Base-by-base conservation (phyloP, 2,797 vertebrate species). In the Dicrostonyx torquatus region DNA sequence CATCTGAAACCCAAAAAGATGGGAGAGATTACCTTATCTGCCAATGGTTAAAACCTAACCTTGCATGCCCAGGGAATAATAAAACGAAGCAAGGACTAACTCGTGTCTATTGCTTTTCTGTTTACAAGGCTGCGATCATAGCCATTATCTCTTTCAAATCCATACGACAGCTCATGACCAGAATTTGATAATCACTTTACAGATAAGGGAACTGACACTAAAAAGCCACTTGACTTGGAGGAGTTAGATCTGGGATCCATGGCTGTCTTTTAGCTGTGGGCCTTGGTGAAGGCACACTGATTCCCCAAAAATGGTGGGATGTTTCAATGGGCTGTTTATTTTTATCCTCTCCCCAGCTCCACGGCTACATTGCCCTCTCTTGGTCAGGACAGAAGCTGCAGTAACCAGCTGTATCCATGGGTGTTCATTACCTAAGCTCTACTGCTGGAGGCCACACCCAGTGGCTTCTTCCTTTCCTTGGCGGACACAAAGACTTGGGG, bases 71-170 rank as follows among this genome's bases (percentile, higher is more conserved):
- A 85, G 60, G 50, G 91, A 96, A 91, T 94, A 93, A 92, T 93
- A 93, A 97, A 96, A 89, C 87, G 64, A 94, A 94, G 82, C 91
- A 97, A 93, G 94, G 89, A 94, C 93, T 90, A 78, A 95, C 84
- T 78, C 70, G 29, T 0, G 24, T 70, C 91, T 85, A 72, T 86
- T 55, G 73, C 85, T 95, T 95, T 85, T 37, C 68, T 29, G 12
- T 91, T 91, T 73, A 87, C 89, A 95, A 87, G 78, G 78, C 60
- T 82, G 82, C 87, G 66, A 93, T 96, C 91, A 84, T 40, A 89
- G 93, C 60, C 48, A 90, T 90, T 91, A 87, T 94, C 87, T 92
- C 91, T 93, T 92, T 93, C 94, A 86, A 95, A 93, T 84, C 75
- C 73, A n/a, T 48, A 55, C 12, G 50, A 82, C 64, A 80, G 87